These are phyloP conservation scores for Deilephila elpenor DNA, from an alignment of 2,888 invertebrate species.

Conservation along the genomic window DNA sequence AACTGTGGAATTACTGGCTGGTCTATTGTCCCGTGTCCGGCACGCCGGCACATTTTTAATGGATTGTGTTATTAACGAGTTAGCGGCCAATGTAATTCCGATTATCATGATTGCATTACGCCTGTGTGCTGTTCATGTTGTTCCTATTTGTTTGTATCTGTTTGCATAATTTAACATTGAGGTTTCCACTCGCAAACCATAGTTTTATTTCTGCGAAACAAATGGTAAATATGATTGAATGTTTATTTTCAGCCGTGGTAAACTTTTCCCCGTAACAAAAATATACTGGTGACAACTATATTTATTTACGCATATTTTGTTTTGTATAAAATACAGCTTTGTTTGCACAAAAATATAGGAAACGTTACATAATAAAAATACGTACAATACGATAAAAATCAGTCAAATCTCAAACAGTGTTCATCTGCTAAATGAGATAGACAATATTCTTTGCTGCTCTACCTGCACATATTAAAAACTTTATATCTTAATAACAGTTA, in stretches of 20 bases:
- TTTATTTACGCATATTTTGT: no score
- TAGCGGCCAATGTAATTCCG: neutral
- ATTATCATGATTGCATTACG: neutral
- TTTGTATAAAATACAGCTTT: no score
- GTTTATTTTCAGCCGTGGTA: no score
- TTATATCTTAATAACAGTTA: neutral
- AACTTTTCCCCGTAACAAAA: no score
- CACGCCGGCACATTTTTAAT: slow-evolving; percentile 45
- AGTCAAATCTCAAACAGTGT: no score
- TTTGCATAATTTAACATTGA: neutral
- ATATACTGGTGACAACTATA: no score
- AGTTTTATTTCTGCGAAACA: neutral
- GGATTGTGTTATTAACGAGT: slow-evolving; percentile 4
- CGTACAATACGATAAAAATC: no score
- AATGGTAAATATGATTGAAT: neutral
- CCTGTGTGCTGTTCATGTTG: neutral
- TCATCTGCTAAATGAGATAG: no score
- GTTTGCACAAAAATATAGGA: no score
- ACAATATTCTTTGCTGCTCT: no score
- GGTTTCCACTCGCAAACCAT: no score
- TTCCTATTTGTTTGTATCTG: neutral
- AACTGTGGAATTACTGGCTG: slow-evolving; percentile 20
- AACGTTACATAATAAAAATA: no score
- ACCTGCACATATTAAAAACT: neutral
- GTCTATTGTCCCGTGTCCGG: slow-evolving; percentile 29